These are phyloP conservation scores for Stenopsyche tienmushanensis DNA, from an alignment of 1,140 invertebrate species.

Conservation along the genomic window DNA sequence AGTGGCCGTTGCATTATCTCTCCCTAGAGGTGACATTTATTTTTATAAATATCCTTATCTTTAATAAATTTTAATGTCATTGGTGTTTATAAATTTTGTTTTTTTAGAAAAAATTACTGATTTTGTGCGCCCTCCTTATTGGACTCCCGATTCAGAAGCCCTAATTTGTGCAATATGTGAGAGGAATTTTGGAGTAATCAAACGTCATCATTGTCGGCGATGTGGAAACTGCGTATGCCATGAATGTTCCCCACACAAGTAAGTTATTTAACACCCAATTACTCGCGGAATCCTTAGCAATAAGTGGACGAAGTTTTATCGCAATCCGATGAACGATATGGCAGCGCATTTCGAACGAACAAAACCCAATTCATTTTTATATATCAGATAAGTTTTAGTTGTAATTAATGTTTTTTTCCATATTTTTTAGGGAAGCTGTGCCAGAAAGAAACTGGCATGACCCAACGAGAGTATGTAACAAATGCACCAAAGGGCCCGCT, in stretches of 20 bases:
- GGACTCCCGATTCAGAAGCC: slow-evolving; percentile 37
- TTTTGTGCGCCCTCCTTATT: slow-evolving; percentile 35
- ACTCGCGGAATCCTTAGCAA: too few relatives aligned
- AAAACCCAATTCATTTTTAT: too few relatives aligned
- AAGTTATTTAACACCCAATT: too few relatives aligned
- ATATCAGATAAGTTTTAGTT: too few relatives aligned
- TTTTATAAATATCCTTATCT: background rate
- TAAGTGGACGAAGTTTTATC: too few relatives aligned
- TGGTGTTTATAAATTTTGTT: too few relatives aligned
- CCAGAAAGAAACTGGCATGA: slow-evolving; percentile 35
- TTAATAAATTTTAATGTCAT: background rate
- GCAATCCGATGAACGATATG: too few relatives aligned
- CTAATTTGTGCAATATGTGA: slow-evolving; percentile 20
- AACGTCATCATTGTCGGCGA: slow-evolving; percentile 35
- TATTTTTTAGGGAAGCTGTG: slow-evolving; percentile 33
- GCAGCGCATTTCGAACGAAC: too few relatives aligned
- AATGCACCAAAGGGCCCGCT: too few relatives aligned
- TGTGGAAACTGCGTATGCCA: slow-evolving; percentile 37
- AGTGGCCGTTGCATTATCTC: slow-evolving; percentile 27
- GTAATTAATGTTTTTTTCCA: slow-evolving; percentile 8
- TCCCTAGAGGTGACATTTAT: slow-evolving; percentile 32
- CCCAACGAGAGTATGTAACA: slow-evolving; percentile 34
- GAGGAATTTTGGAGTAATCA: slow-evolving; percentile 18
- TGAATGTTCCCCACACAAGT: slow-evolving; percentile 38
- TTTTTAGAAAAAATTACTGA: slow-evolving; percentile 30